Percentiles rank a stretch among this genome's conserved stretches.
Conservation (phyloP, 2,888 invertebrate species). For the Pogonocherus hispidulus region DNA sequence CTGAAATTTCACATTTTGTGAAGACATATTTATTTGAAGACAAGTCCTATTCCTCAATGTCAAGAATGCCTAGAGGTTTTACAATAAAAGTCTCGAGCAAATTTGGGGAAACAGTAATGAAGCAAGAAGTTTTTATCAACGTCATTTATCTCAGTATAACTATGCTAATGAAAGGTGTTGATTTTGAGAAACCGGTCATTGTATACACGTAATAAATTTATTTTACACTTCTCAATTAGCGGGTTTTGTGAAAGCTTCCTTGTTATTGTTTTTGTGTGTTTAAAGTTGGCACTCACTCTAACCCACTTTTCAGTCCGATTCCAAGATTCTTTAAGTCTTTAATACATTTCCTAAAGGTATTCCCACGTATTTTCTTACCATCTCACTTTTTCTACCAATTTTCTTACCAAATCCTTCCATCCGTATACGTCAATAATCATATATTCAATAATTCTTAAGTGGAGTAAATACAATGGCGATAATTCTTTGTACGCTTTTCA, state of each 20-base stretch:
- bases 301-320: background rate
- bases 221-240: background rate
- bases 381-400: no score
- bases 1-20: no score
- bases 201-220: background rate
- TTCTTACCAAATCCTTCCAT: no score
- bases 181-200: background rate
- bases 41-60: no score
- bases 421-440: no score
- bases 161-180: background rate
- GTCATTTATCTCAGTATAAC: background rate
- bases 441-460: no score
- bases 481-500: background rate
- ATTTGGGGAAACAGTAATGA: no score
- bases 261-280: background rate
- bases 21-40: no score
- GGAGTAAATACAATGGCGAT: no score
- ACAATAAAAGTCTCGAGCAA: no score
- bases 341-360: background rate
- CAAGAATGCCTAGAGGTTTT: no score
- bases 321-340: background rate
- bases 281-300: background rate
- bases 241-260: background rate
- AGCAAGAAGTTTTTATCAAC: background rate
- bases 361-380: background rate